Conservation (phyloP, 1,140 invertebrate genomes). For the Sycophila sp. region DNA sequence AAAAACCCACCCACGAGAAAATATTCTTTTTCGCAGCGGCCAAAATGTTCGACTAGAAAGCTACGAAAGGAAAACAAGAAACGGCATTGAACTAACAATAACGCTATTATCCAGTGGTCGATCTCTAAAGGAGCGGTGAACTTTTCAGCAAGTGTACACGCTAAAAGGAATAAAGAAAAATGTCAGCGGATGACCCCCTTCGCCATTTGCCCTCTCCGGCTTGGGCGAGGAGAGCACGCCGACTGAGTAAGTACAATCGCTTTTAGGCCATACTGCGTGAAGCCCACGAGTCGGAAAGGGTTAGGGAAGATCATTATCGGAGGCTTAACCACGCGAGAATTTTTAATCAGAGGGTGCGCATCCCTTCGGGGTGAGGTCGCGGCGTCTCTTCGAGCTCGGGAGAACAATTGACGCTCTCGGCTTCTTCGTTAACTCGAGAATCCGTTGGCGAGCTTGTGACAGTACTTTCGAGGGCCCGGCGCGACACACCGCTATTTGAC, state of each 20-base stretch:
- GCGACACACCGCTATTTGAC: constrained; percentile 24
- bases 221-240: constrained; percentile 45
- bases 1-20: too few relatives aligned
- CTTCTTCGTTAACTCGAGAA: constrained; percentile 37
- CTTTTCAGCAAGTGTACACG: constrained; percentile 10
- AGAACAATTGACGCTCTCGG: background rate
- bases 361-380: constrained; percentile 62
- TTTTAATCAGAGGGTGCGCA: constrained; percentile 69
- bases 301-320: constrained; percentile 66
- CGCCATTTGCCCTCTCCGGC: constrained; percentile 49
- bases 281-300: constrained; percentile 53
- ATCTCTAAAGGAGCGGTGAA: background rate
- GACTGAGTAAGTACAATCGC: constrained; percentile 65
- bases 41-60: too few relatives aligned
- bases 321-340: constrained; percentile 69
- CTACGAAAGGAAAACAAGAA: too few relatives aligned
- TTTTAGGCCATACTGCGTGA: constrained; percentile 61
- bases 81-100: background rate
- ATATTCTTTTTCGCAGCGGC: background rate
- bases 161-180: constrained; percentile 17
- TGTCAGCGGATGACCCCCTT: constrained; percentile 49
- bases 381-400: too few relatives aligned
- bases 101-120: background rate
- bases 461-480: constrained; percentile 43
- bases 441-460: constrained; percentile 36